A percentile compares a stretch with the other conserved stretches of the same genome.
Evolutionary conservation across 2,888 invertebrate genomes (phyloP).

Genomic region (Scotopteryx bipunctaria): DNA sequence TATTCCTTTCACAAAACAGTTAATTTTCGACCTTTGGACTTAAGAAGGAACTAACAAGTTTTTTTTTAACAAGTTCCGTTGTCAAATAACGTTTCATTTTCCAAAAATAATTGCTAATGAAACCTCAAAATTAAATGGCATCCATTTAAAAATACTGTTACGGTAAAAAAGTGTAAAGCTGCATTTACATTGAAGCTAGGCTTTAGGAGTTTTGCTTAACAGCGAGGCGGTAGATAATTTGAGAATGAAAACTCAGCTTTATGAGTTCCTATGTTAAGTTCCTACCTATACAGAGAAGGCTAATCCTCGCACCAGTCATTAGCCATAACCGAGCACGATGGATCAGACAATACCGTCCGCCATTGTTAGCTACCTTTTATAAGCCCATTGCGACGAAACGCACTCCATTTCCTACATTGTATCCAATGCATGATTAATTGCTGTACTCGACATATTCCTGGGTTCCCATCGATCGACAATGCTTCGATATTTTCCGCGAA

Average conservation of each 20-base stretch:
- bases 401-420: constrained; percentile 67
- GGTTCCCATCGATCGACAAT: constrained; percentile 66
- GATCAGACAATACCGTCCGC: constrained; percentile 62
- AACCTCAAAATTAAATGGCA: no score
- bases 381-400: constrained; percentile 64
- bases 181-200: no score
- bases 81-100: constrained; percentile 54
- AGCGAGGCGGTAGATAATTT: no score
- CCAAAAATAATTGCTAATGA: constrained; percentile 37
- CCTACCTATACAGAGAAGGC: constrained; percentile 12
- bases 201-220: no score
- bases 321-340: constrained; percentile 49
- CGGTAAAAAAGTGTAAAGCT: no score
- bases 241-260: no score
- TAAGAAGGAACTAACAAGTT: constrained; percentile 24
- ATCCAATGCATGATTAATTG: constrained; percentile 79
- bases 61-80: constrained; percentile 54
- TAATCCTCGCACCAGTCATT: constrained; percentile 31
- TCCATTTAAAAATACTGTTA: no score
- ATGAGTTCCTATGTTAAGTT: no score
- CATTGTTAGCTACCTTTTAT: constrained; percentile 57
- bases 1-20: background rate
- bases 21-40: constrained; percentile 10
- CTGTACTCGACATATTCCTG: constrained; percentile 67
- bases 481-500: constrained; percentile 73